Evolutionary conservation across 2,797 vertebrate species (phyloP), one percentile per base, ranked within the genome.

Genomic region (Botia kubotai): DNA sequence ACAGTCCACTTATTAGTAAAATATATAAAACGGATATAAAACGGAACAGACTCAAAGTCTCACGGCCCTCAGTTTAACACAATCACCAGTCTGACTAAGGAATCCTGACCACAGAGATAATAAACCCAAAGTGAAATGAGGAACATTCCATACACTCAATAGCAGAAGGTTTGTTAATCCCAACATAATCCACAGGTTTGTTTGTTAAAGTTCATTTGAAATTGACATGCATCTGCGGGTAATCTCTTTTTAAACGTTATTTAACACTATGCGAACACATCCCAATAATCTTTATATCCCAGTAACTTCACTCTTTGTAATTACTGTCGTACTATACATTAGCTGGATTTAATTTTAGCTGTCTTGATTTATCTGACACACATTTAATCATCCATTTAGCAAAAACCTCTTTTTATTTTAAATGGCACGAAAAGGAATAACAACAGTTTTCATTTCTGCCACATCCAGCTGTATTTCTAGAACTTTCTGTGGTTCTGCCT

Each of bases 121-220:
- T 72, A 62, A 26, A 33, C 6, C 26, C 53, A 19, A 60, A 29
- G 4, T 70, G 17, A 48, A 69, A 69, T 48, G n/a, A 57, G 36
- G 3, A 48, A 23, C 16, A 58, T 16, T 50, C 7, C 16, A 29
- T 23, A 60, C 2, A 60, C 58, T 26, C 33, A 43, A n/a, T 55
- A n/a, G 14, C 52, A 43, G 16, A 67, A 77, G 19, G 14, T 19
- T 69, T 58, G 48, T 62, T 82, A 72, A 75, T n/a, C 68, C 60
- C 29, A 71, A n/a, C n/a, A 17, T 71, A 75, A 58, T 33, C 39
- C 71, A 60, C 23, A 17, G 26, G 23, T 50, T 50, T 33, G 62
- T 76, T 76, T 76, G 74, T 67, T 76, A 76, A 78, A 13, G 17
- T 60, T 78, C 21, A 78, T 50, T 78, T 70, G 23, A 36, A 70